Conservation (phyloP, 2,888 invertebrate species). For the Lithophane ornitopus region DNA sequence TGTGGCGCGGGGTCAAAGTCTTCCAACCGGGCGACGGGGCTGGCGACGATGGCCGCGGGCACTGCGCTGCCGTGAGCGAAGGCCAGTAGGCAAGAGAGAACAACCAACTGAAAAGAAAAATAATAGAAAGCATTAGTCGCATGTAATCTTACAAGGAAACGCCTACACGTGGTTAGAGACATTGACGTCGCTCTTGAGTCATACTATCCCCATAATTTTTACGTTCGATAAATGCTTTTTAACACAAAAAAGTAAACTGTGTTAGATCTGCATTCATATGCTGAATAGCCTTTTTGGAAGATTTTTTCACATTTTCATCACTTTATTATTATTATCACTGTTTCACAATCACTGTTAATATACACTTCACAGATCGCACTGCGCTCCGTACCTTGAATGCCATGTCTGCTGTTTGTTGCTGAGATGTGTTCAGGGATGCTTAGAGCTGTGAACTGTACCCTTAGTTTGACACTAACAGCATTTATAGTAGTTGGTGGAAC, state of each 20-base stretch:
- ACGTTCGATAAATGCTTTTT: neutral
- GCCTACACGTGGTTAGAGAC: neutral
- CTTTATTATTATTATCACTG: conserved; percentile 60
- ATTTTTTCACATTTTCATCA: conserved; percentile 24
- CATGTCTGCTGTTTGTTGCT: conserved; percentile 79
- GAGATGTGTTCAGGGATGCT: conserved; percentile 84
- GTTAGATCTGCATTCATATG: neutral
- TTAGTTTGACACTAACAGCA: conserved; percentile 80
- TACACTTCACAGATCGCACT: conserved; percentile 74
- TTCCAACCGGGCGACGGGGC: conserved; percentile 79
- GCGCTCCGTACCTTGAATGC: conserved; percentile 86
- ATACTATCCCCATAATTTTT: neutral
- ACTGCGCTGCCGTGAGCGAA: conserved; percentile 80
- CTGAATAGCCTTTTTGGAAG: neutral
- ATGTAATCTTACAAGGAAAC: neutral
- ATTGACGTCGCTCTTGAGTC: neutral
- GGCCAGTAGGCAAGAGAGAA: conserved; percentile 84
- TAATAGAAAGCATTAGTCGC: neutral
- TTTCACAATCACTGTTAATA: conserved; percentile 63
- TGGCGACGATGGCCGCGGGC: conserved; percentile 77
- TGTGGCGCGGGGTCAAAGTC: conserved; percentile 91
- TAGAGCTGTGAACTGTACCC: conserved; percentile 85
- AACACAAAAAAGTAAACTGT: neutral
- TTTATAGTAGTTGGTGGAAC: conserved; percentile 81
- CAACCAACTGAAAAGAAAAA: conserved; percentile 80